Conservation (phyloP, 2,888 invertebrate species). For the Cryptus armator region DNA sequence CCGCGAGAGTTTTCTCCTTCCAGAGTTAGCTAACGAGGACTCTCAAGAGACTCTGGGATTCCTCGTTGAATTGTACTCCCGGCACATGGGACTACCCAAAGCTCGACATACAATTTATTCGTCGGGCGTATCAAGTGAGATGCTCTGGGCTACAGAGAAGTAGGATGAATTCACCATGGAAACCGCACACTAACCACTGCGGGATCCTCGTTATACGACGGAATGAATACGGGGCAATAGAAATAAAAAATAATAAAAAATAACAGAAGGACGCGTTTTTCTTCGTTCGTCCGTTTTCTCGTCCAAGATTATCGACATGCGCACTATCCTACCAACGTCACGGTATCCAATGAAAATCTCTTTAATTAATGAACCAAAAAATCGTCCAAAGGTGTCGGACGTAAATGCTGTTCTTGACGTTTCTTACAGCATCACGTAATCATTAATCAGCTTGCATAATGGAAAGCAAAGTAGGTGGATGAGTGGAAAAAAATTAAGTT, state of each 20-base stretch:
- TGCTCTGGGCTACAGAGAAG: slow-evolving; percentile 24
- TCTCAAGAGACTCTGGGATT: slow-evolving; percentile 54
- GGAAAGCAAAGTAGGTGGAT: neutral
- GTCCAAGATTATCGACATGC: neutral
- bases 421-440: slow-evolving; percentile 5
- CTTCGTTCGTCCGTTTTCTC: neutral
- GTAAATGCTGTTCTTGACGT: slow-evolving; percentile 33
- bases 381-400: slow-evolving; percentile 31
- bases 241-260: slow-evolving; percentile 9
- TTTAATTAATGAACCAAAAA: slow-evolving; percentile 23
- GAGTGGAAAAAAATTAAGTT: neutral
- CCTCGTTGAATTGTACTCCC: slow-evolving; percentile 54
- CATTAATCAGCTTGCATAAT: slow-evolving; percentile 53
- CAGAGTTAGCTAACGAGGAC: slow-evolving; percentile 64
- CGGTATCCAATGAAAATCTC: neutral
- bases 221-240: slow-evolving; percentile 14
- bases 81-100: slow-evolving; percentile 45
- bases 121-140: slow-evolving; percentile 57
- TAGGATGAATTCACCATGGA: slow-evolving; percentile 17
- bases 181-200: slow-evolving; percentile 41
- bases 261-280: too few relatives aligned
- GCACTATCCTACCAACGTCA: neutral
- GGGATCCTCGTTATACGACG: slow-evolving; percentile 45
- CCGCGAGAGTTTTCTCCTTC: slow-evolving; percentile 39
- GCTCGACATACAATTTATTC: slow-evolving; percentile 63